Percentiles rank a stretch among this genome's conserved stretches.
Evolutionary conservation across 53 echinoderm and acorn worm genomes (phyloP).

Genomic region (Henricia sp.): DNA sequence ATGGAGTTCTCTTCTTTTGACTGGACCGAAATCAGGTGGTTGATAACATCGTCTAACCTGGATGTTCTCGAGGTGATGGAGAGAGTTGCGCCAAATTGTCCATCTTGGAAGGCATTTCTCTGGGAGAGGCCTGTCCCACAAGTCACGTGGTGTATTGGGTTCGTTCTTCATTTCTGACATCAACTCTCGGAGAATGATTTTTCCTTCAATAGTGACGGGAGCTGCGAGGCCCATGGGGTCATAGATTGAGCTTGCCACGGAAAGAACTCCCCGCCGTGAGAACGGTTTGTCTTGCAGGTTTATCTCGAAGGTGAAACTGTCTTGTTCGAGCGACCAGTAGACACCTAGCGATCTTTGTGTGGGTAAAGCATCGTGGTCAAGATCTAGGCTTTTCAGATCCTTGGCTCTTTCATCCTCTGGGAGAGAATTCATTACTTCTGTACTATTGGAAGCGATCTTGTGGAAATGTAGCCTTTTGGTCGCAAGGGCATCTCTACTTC

Average conservation of each 20-base stretch:
- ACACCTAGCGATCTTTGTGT: constrained; percentile 44
- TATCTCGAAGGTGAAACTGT: constrained; percentile 31
- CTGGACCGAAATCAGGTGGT: background rate
- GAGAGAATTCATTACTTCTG: constrained; percentile 44
- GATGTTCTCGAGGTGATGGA: constrained; percentile 24
- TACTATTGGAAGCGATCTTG: constrained; percentile 68
- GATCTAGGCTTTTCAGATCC: constrained; percentile 34
- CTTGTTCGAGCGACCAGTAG: constrained; percentile 32
- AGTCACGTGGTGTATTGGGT: background rate
- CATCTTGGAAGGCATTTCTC: constrained; percentile 29
- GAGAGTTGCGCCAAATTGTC: constrained; percentile 21
- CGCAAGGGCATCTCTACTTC: constrained; percentile 13
- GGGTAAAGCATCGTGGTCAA: constrained; percentile 10
- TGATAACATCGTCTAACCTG: constrained; percentile 10
- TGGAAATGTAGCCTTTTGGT: constrained; percentile 61
- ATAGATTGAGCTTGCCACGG: constrained; percentile 26
- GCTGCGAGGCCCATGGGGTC: too few species aligned
- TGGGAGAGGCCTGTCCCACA: constrained; percentile 33
- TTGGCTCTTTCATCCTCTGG: constrained; percentile 34
- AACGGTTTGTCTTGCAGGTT: constrained; percentile 37
- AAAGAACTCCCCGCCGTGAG: constrained; percentile 50
- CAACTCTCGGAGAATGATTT: constrained; percentile 23
- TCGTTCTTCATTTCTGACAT: constrained; percentile 3
- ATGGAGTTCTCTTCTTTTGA: constrained; percentile 27
- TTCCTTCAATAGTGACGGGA: too few species aligned